Conservation (phyloP, 2,888 invertebrate genomes). For the Cheilosia scutellata region DNA sequence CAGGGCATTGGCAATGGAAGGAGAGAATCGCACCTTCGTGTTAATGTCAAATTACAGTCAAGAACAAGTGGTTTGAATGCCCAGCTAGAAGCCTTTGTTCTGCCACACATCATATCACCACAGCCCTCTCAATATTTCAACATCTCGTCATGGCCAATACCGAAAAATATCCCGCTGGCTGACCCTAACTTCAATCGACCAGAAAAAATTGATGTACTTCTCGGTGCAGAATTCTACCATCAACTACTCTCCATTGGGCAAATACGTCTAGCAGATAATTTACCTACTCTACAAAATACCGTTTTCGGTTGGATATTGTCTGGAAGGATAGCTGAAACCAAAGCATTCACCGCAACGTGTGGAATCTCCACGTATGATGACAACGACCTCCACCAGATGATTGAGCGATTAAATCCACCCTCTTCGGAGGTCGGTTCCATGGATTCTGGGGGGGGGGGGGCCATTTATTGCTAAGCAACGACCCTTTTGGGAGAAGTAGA, state of each 20-base stretch:
- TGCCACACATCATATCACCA: conserved; percentile 12
- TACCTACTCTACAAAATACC: conserved; percentile 23
- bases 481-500: too few species aligned
- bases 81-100: conserved; percentile 11
- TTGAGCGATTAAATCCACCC: too few species aligned
- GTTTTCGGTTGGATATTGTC: conserved; percentile 28
- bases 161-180: conserved; percentile 31
- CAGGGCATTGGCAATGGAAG: conserved; percentile 10
- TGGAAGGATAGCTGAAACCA: background rate
- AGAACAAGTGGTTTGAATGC: too few species aligned
- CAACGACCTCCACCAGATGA: too few species aligned
- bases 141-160: conserved; percentile 31
- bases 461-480: too few species aligned
- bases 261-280: background rate
- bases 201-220: conserved; percentile 41
- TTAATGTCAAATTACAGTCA: too few species aligned
- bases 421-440: too few species aligned
- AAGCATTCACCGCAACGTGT: conserved; percentile 5
- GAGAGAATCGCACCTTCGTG: conserved; percentile 8
- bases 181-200: conserved; percentile 35
- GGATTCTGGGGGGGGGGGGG: too few species aligned
- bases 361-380: conserved; percentile 18
- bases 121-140: conserved; percentile 8
- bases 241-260: conserved; percentile 28
- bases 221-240: conserved; percentile 41